Base-by-base conservation (phyloP, 2,797 vertebrate genomes). In the Lithobates pipiens region DNA sequence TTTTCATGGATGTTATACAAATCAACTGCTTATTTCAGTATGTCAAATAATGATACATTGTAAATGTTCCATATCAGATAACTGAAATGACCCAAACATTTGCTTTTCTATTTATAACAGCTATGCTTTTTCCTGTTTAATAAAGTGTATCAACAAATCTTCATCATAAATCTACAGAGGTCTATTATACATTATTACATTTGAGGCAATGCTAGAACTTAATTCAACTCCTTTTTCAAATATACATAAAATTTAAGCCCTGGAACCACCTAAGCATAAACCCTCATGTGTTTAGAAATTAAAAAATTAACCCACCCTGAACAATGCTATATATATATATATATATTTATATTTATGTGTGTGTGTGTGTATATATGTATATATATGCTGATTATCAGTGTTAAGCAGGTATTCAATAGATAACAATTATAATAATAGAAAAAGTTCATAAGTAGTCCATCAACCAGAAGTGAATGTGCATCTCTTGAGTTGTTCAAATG, bases 1-100 rank as follows among this genome's bases (percentile, higher is more conserved):
- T 80, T 81, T 44, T 86, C 50, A 75, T 39, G 74, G 15, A 76
- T 80, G 63, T 69, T 80, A 32, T 21, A 72, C 83, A 72, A 76
- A 36, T 46, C 63, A 81, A 70, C 46, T 32, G 13, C 50, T 10
- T 75, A 39, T 29, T 73, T 81, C 21, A 70, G 25, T 85, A 76
- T 70, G 84, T 70, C 71, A 61, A 70, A 36, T 57, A 71, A 71
- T 71, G 57, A 67, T 77, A 44, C 44, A 71, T 72, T 63, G 67
- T 3, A 39, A 72, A 63, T 42, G 75, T 72, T 36, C 16, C 15
- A 25, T 84, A 54, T 84, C 65, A 74, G 50, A 73, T 65, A 5
- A 44, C 61, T 25, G 5, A 76, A 76, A 67, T 34, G 8, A 16
- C 42, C 39, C 21, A 42, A 63, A 34, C 54, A 44, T 65, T 82